Evolutionary conservation across 2,797 vertebrate species (phyloP), one percentile per base, ranked within the genome.

Genomic region (Orientallactaga sibirica): DNA sequence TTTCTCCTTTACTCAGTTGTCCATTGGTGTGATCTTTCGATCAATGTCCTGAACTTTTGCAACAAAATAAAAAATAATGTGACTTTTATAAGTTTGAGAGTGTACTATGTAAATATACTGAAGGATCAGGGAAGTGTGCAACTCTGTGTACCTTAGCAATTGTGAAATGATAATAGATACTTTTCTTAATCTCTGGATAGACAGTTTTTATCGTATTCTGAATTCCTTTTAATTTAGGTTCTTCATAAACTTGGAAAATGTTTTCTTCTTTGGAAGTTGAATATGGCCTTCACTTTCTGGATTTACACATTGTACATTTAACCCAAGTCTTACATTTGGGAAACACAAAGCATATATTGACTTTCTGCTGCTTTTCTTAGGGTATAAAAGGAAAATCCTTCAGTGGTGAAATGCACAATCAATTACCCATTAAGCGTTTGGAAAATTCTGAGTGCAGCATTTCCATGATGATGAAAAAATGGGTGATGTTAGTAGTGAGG

Each of bases 231-330:
- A 78, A 14, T n/a, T 67, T 94, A 78, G 29, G 5, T n/a, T 94
- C 94, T 93, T 67, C 91, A 3, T 48, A 48, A 48, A 48, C 43
- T 48, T 48, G 43, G 43, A 48, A 48, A 48, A 48, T 48, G 43
- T 94, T 81, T 95, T 11, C 70, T 33, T 94, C 18, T 76, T 88
- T 25, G 29, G 7, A 97, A 94, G 61, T 77, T 73, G 95, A 83
- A 76, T 88, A 88, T 12, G 25, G 43, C 37, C 96, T 97, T 89
- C 4, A 52, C 58, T 88, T 75, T 67, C 37, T 27, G 85, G 27
- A 74, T 92, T 95, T 94, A 91, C 58, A 22, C 92, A 90, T 89
- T 86, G 66, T 95, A 15, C 48, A 75, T 84, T 94, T 96, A 37
- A 12, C 5, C 14, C 19, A 20, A 61, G 33, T 4, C 6, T 29